Base-by-base conservation (phyloP, 53 echinoderm and acorn worm species). In the Stichopus horrens region DNA sequence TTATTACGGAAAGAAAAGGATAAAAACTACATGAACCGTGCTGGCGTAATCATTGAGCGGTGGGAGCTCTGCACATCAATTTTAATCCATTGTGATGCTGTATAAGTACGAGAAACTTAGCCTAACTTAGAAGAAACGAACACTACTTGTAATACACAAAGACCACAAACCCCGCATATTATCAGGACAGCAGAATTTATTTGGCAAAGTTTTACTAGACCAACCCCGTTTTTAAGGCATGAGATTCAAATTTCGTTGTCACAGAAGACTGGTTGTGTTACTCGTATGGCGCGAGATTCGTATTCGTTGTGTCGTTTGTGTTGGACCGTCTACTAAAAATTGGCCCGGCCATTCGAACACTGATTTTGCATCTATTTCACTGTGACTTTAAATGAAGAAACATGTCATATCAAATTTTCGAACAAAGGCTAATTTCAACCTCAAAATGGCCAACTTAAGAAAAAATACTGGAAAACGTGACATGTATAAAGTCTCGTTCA, bases 211-310 rank as follows among this genome's bases (percentile, higher is more conserved):
- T 63, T 63, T 16, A 63, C 16, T 13, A 63, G 16, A 7, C 63
- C 0, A 37, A 37, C 63, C 16, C 63, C 63, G 16, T 13, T 63
- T 63, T 63, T 63, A 63, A 63, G 63, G 16, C 37, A 37, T 37
- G 37, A 37, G 74, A 51, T 52, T 53, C 53, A 52, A 37, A 18
- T 77, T 77, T 77, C 6, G 16, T 53, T 77, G 77, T 77, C 77
- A 77, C 77, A 77, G 23, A 77, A 77, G 77, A 77, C 77, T 77
- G 77, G 77, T 52, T 77, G 77, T 16, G 51, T 53, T 18, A 23
- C 22, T 77, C 54, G 83, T 82, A 55, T 82, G 83, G 83, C 83
- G 83, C 83, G 83, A 82, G 83, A 82, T 82, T 82, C 57, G 83
- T 82, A 58, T 63, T 63, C 63, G 63, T 63, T 63, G 63, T 63